These are phyloP conservation scores for Gymnocypris eckloni DNA, from an alignment of 2,797 vertebrate genomes.

Conservation along the genomic window DNA sequence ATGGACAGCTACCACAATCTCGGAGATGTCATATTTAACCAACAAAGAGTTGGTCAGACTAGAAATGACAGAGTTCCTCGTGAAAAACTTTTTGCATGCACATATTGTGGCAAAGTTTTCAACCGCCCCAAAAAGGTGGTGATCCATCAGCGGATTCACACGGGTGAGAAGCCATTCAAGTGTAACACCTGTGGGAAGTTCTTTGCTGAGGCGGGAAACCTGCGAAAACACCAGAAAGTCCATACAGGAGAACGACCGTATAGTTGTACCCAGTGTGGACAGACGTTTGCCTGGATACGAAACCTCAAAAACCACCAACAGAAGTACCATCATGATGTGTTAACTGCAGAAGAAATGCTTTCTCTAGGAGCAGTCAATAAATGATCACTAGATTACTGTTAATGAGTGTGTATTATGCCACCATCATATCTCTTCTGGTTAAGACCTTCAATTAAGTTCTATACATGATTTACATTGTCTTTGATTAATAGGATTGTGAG, in stretches of 20 bases:
- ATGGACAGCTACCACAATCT: slow-evolving; percentile 61
- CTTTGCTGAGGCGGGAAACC: slow-evolving; percentile 82
- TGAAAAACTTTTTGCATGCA: slow-evolving; percentile 84
- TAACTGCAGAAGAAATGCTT: slow-evolving; percentile 49
- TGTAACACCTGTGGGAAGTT: slow-evolving; percentile 83
- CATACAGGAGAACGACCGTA: slow-evolving; percentile 84
- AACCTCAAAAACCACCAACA: slow-evolving; percentile 83
- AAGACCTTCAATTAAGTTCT: neutral
- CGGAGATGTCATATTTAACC: slow-evolving; percentile 63
- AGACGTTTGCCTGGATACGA: slow-evolving; percentile 81
- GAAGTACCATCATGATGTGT: slow-evolving; percentile 72
- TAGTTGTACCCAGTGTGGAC: slow-evolving; percentile 79
- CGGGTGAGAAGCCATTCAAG: slow-evolving; percentile 81
- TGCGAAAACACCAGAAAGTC: slow-evolving; percentile 82
- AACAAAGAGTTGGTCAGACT: slow-evolving; percentile 70
- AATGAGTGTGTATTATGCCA: slow-evolving; percentile 2
- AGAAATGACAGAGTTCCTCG: slow-evolving; percentile 72
- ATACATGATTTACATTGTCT: slow-evolving; percentile 7
- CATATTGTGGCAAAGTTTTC: slow-evolving; percentile 86
- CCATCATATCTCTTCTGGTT: neutral
- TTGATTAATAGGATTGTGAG: neutral
- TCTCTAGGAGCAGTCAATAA: slow-evolving; percentile 46
- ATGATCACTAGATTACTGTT: slow-evolving; percentile 24
- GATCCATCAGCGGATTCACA: slow-evolving; percentile 84
- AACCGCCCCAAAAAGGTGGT: slow-evolving; percentile 87